phyloP scores from a whole-genome alignment of 2,113 vertebrate genomes.

The Tragelaphus imberbis region DNA sequence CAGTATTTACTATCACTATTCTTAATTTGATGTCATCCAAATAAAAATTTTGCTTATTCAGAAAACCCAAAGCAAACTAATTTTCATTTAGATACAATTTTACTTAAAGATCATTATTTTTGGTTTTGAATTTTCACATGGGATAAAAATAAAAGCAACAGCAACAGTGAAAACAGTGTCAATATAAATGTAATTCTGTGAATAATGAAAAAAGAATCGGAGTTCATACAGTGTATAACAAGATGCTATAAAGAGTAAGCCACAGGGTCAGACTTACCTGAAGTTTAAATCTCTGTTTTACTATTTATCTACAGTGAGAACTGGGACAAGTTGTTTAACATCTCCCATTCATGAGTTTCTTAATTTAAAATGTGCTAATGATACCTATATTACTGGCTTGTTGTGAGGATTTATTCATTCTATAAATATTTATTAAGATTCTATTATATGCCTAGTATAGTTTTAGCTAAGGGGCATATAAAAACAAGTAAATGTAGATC shows the following conservation, averaged over 20 bases:
- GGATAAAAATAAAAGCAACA: background rate
- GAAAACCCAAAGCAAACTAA: background rate
- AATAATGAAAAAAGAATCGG: background rate
- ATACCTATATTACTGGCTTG: background rate
- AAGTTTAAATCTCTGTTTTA: background rate
- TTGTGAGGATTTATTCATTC: background rate
- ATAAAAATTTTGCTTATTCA: background rate
- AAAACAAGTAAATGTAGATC: background rate
- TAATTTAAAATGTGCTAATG: background rate
- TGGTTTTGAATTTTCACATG: background rate
- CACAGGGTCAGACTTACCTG: background rate
- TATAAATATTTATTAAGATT: background rate
- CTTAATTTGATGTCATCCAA: background rate
- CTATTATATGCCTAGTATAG: background rate
- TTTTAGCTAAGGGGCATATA: background rate
- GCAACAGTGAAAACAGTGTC: background rate
- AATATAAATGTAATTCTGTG: background rate
- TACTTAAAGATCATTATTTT: constrained; percentile 13
- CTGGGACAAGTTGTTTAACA: background rate
- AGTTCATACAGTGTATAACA: background rate
- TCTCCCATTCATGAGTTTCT: background rate
- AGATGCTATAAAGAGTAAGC: background rate
- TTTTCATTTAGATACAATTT: background rate
- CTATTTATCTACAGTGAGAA: background rate
- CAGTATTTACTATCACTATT: constrained; percentile 22